A percentile compares a stretch with the other conserved stretches of the same genome.
Evolutionary conservation across 2,888 invertebrate species (phyloP).

Genomic region (Lasioglossum zephyrum): DNA sequence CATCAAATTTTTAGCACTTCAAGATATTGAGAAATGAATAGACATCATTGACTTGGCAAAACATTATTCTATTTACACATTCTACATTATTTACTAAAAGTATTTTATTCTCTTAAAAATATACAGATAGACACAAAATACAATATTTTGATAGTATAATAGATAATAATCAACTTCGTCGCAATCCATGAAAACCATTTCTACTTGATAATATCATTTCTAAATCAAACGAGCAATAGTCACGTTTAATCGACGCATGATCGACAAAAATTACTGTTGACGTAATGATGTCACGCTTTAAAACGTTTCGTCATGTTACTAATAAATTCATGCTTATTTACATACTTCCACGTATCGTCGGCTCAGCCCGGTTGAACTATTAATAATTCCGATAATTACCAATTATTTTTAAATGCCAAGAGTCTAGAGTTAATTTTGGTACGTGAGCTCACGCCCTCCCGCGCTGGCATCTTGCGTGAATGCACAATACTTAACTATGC

Average conservation of each 20-base stretch:
- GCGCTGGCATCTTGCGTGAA: slow-evolving; percentile 52
- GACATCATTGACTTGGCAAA: neutral
- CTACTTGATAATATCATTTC: neutral
- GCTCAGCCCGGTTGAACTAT: slow-evolving; percentile 61
- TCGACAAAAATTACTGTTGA: slow-evolving; percentile 4
- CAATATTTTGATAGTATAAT: neutral
- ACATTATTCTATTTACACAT: neutral
- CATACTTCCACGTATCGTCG: slow-evolving; percentile 13
- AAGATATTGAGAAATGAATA: neutral
- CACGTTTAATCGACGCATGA: neutral
- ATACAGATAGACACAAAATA: neutral
- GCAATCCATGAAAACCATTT: neutral
- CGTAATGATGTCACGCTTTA: neutral
- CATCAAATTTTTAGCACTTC: neutral
- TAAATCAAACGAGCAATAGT: neutral
- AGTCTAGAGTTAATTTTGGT: slow-evolving; percentile 73
- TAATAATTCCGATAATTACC: slow-evolving; percentile 73
- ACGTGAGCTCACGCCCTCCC: slow-evolving; percentile 74
- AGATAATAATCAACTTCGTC: neutral
- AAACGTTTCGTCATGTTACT: neutral
- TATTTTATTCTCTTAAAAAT: neutral
- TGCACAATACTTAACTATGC: slow-evolving; percentile 61
- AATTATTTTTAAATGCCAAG: slow-evolving; percentile 72
- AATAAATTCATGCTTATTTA: neutral
- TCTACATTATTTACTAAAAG: neutral